These are phyloP conservation scores for Heteropelma amictum DNA, from an alignment of 2,888 invertebrate genomes.

Conservation along the genomic window DNA sequence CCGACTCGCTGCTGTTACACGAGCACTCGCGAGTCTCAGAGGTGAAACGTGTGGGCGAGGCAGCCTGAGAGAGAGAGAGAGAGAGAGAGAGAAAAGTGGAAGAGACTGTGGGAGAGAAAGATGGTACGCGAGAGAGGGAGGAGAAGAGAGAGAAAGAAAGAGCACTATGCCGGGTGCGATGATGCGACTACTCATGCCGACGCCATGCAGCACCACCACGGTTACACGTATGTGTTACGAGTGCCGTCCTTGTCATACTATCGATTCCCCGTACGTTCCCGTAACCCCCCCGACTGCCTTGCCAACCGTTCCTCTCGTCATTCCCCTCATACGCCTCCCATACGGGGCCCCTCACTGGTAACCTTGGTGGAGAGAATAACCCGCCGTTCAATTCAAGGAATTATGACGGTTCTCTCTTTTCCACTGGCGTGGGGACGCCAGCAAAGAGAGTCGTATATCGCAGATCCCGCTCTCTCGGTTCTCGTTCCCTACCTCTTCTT, in stretches of 20 bases:
- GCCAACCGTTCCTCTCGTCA: constrained; percentile 49
- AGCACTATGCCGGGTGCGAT: constrained; percentile 50
- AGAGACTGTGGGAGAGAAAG: neutral
- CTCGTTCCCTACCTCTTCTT: constrained; percentile 48
- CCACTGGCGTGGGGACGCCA: constrained; percentile 59
- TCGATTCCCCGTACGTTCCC: constrained; percentile 69
- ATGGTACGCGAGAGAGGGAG: constrained; percentile 6
- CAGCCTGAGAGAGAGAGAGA: constrained; percentile 48
- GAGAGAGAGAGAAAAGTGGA: constrained; percentile 19
- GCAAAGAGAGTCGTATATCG: constrained; percentile 52
- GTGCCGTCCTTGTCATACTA: constrained; percentile 73
- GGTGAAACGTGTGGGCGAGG: neutral
- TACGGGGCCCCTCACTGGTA: constrained; percentile 65
- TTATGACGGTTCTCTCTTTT: constrained; percentile 75
- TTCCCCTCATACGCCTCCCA: constrained; percentile 55
- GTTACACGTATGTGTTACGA: constrained; percentile 56
- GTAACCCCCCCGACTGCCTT: constrained; percentile 46
- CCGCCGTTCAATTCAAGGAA: constrained; percentile 77
- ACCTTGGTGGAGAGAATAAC: constrained; percentile 77
- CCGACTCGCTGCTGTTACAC: constrained; percentile 48
- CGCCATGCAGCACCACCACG: constrained; percentile 58
- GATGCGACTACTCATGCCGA: constrained; percentile 62
- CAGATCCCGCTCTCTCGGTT: constrained; percentile 49
- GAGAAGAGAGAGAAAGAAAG: neutral
- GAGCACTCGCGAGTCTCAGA: constrained; percentile 27